Conservation (phyloP, 1,140 invertebrate species). For the Amyelois transitella region DNA sequence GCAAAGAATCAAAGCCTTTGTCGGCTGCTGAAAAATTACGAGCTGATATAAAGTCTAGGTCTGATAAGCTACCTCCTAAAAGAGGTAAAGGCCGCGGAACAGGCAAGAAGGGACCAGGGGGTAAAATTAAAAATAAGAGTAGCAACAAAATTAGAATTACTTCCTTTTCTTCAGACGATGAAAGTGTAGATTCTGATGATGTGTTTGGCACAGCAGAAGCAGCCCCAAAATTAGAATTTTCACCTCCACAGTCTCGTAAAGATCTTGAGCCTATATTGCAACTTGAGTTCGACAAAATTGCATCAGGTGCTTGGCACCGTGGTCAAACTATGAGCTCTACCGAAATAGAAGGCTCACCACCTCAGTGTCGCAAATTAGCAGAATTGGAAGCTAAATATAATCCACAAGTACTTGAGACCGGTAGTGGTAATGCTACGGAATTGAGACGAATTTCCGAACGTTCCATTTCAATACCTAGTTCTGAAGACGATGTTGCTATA, state of each 20-base stretch:
- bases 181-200: slow-evolving; percentile 82
- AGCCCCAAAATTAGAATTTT: slow-evolving; percentile 80
- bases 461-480: slow-evolving; percentile 81
- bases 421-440: slow-evolving; percentile 76
- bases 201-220: slow-evolving; percentile 82
- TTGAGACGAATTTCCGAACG: slow-evolving; percentile 79
- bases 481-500: slow-evolving; percentile 77
- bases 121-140: slow-evolving; percentile 70
- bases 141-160: slow-evolving; percentile 82
- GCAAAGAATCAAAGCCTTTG: slow-evolving; percentile 59
- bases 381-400: slow-evolving; percentile 77
- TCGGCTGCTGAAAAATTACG: slow-evolving; percentile 69
- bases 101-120: slow-evolving; percentile 72
- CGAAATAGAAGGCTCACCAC: slow-evolving; percentile 82
- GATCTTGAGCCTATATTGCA: slow-evolving; percentile 82
- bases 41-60: slow-evolving; percentile 72
- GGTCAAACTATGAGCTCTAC: slow-evolving; percentile 84
- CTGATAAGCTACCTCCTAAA: slow-evolving; percentile 74
- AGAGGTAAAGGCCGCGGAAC: slow-evolving; percentile 72
- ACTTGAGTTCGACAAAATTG: slow-evolving; percentile 80
- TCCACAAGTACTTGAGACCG: slow-evolving; percentile 76
- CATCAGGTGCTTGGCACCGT: slow-evolving; percentile 78
- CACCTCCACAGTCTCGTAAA: slow-evolving; percentile 81
- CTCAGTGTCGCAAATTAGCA: slow-evolving; percentile 76
- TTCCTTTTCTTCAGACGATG: slow-evolving; percentile 82